These are phyloP conservation scores for Drosophila anomalata DNA, from an alignment of 2,888 invertebrate species.

Conservation along the genomic window DNA sequence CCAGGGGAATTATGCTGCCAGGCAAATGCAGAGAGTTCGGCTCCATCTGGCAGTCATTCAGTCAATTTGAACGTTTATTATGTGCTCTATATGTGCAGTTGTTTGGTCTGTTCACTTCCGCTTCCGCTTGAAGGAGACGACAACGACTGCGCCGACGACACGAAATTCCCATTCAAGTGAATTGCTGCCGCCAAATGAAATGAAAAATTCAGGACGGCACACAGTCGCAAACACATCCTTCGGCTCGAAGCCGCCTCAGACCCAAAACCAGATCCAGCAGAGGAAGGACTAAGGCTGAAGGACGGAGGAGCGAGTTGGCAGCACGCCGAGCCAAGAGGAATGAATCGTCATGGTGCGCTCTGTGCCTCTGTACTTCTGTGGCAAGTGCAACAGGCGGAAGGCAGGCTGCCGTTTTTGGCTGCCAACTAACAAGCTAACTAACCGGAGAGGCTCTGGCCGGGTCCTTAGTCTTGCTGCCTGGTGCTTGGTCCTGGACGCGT, in stretches of 20 bases:
- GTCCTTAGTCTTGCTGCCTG: constrained; percentile 11
- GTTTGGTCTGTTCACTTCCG: constrained; percentile 76
- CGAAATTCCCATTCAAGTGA: constrained; percentile 81
- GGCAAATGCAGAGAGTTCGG: constrained; percentile 20
- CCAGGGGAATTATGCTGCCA: constrained; percentile 13
- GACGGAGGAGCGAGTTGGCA: constrained; percentile 23
- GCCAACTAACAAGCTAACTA: constrained; percentile 78
- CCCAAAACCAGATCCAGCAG: constrained; percentile 4
- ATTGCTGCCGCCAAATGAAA: constrained; percentile 82
- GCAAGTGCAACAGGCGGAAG: constrained; percentile 72
- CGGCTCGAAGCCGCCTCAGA: constrained; percentile 27
- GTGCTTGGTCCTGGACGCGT: constrained; percentile 64
- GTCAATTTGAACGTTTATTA: constrained; percentile 74
- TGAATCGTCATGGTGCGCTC: constrained; percentile 34
- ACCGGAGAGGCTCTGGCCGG: constrained; percentile 53
- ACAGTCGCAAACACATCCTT: constrained; percentile 45
- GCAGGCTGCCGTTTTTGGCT: constrained; percentile 22
- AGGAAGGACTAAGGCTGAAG: constrained; percentile 1
- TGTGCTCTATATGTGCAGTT: constrained; percentile 68
- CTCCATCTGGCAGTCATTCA: constrained; percentile 41
- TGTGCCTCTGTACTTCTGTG: constrained; percentile 39
- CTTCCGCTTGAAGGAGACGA: constrained; percentile 67
- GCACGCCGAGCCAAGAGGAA: constrained; percentile 45
- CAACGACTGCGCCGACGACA: constrained; percentile 53
- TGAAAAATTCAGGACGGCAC: constrained; percentile 80